These are phyloP conservation scores for Porites lobata DNA, from an alignment of 92 coral and sea anemone species.

Conservation along the genomic window DNA sequence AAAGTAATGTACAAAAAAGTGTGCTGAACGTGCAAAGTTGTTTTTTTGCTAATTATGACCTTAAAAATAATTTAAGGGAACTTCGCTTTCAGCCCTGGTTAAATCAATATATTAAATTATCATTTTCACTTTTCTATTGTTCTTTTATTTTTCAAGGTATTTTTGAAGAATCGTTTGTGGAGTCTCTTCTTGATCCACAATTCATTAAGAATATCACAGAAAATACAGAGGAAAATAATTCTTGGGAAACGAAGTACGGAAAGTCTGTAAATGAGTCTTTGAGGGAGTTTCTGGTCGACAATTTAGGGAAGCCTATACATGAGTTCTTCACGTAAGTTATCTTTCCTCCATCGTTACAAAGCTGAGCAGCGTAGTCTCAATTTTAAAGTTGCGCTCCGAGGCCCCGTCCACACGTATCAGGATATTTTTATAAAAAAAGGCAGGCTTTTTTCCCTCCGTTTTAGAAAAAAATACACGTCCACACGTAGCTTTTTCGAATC, in stretches of 20 bases:
- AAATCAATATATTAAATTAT: not conserved
- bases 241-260: constrained; percentile 68
- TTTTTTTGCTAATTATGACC: too few relatives aligned
- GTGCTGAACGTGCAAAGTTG: too few relatives aligned
- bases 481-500: too few relatives aligned
- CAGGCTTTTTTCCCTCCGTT: too few relatives aligned
- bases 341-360: not conserved
- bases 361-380: not conserved
- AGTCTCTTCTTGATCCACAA: constrained; percentile 42
- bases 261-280: constrained; percentile 70
- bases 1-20: too few relatives aligned
- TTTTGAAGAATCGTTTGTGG: constrained; percentile 73
- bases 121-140: not conserved
- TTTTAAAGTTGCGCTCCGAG: too few relatives aligned
- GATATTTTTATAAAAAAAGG: too few relatives aligned
- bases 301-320: constrained; percentile 86
- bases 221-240: constrained; percentile 48
- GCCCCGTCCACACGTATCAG: too few relatives aligned
- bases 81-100: too few relatives aligned
- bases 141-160: constrained; percentile 57
- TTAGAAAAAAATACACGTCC: too few relatives aligned
- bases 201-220: constrained; percentile 59
- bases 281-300: constrained; percentile 67
- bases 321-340: constrained; percentile 66
- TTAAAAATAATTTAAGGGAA: too few relatives aligned